Base-by-base conservation (phyloP, 2,797 vertebrate genomes). In the Spatula clypeata region DNA sequence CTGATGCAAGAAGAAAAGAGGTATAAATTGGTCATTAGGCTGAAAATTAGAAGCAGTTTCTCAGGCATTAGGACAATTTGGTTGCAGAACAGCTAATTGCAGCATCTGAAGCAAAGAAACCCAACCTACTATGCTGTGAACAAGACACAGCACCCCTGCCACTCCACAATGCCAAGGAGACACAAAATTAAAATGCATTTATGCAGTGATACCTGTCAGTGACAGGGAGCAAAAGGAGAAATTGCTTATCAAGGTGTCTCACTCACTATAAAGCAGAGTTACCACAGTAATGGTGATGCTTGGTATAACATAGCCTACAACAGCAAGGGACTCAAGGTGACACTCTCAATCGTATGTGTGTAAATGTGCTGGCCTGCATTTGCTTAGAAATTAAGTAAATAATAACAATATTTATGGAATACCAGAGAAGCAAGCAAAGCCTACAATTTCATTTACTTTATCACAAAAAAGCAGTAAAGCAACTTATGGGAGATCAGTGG, bases 401-500 rank as follows among this genome's bases (percentile, higher is more conserved):
- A 90, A 94, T 71, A 86, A 77, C 67, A 49, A 45, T 57, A 88
- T 94, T 89, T 60, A 58, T 60, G 55, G 57, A 88, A 80, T 79
- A 89, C 8, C 5, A 90, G 74, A 40, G 8, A 84, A 94, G 87
- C 14, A 60, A 95, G 89, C 72, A 65, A 84, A 95, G 26, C 51
- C 13, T 29, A 61, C 76, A 89, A 80, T 94, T 97, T 96, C 94
- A 96, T 96, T 97, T 92, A 93, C 73, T 96, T 93, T 71, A 85
- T 94, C 92, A 92, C 75, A 86, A 89, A 73, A 95, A 97, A 69
- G 23, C 54, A 81, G 71, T 45, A 79, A 95, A 94, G 79, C 88
- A 91, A 96, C 96, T 97, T 90, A 96, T 67, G 94, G 93, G 85
- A 95, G 91, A 97, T 96, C 95, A 97, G 87, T 93, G 88, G 62